Evolutionary conservation across 2,113 vertebrate species (phyloP), one percentile per base, ranked within the genome.

Genomic region (Symphodus melops): DNA sequence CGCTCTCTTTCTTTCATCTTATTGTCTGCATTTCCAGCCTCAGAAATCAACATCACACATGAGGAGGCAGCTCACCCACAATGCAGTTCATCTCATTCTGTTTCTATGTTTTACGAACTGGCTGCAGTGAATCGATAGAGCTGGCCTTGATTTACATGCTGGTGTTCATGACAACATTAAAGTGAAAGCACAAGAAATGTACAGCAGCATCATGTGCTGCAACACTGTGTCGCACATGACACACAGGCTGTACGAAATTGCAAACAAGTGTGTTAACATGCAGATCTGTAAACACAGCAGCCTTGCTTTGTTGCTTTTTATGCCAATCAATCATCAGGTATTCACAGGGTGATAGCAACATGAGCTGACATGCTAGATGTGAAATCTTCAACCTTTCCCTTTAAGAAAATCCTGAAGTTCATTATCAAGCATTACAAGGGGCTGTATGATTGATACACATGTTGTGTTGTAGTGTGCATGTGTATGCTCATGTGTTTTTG

Each of bases 81-180:
- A 63, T 76, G 53, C 59, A 75, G 14, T 70, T 58, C 21, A 78
- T 66, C 21, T 59, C 5, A 14, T 68, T 79, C 5, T 19, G 37
- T 72, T 60, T 42, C 25, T 33, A 3, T n/a, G 36, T 44, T 56
- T 11, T 56, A n/a, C 23, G 19, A 69, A 68, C 52, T 25, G 54
- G 37, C 57, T 71, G 53, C 65, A 62, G 59, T 68, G 73, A 74
- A 80, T 86, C 79, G 66, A 75, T 75, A 60, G 20, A 79, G 42
- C 68, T 52, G 7, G 20, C 0, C 19, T 66, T 82, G 67, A 74
- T 82, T 75, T 74, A 74, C 68, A n/a, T 48, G 36, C 36, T 10
- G 17, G 48, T 25, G 14, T 59, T n/a, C 8, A 61, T 67, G 36
- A 42, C 37, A 69, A 56, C 33, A 37, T 78, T 49, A 67, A 25